Evolutionary conservation across 2,113 vertebrate species (phyloP), one percentile per base, ranked within the genome.

Genomic region (Scortum barcoo): DNA sequence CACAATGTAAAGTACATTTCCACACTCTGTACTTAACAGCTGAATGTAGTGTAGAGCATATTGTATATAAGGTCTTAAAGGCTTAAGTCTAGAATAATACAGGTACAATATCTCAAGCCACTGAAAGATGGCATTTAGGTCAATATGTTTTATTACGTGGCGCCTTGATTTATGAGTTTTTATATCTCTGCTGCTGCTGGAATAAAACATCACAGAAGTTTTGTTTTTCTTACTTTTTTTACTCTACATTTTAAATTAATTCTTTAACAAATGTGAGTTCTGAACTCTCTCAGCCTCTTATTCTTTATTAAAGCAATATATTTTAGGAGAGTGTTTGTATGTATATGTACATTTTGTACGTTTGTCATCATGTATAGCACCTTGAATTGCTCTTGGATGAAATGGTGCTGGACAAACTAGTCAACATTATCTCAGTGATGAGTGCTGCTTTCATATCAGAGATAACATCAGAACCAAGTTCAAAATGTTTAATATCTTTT

Each of bases 1-100:
- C 89, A 93, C 91, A 93, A 91, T 92, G 90, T 93, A 91, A 92
- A 93, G 86, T 91, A 92, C 88, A 92, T 93, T 93, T 92, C 84
- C 89, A 90, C 89, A 89, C 82, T 83, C 85, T 88, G 88, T 86
- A 76, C 88, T 92, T 91, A 90, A 89, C 84, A 78, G 86, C 86
- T 89, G 84, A 92, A 90, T 88, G 81, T 76, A 86, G 88, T 90
- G 89, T 88, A 61, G 85, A 89, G 85, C 88, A 88, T 83, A 90
- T 89, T 91, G 81, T 89, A 87, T 72, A 72, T 72, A 77, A 71
- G 86, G 86, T 84, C 73, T 93, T 93, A 93, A 84, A 86, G 83
- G 89, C 86, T 92, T 92, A 92, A 88, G 85, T 75, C 70, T 53
- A 53, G 81, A 91, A 86, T 83, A 81, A 87, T 88, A 82, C 70